These are phyloP conservation scores for Eristalis tenax DNA, from an alignment of 2,888 invertebrate genomes.

Conservation along the genomic window DNA sequence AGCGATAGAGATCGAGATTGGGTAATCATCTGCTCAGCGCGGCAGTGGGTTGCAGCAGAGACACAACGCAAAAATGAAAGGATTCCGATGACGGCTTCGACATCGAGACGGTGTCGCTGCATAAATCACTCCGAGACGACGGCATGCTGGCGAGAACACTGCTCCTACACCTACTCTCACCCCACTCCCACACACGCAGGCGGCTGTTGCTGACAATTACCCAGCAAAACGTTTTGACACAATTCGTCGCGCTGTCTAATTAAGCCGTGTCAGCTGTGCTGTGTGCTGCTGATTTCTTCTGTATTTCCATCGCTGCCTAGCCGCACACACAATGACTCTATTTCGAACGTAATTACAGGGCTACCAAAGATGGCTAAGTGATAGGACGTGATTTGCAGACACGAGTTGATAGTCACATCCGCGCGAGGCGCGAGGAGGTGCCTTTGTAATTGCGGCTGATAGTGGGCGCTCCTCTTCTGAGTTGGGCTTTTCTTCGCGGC, in stretches of 20 bases:
- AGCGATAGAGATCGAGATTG: conserved; percentile 8
- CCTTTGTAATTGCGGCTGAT: conserved; percentile 27
- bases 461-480: conserved; percentile 47
- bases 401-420: conserved; percentile 46
- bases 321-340: conserved; percentile 18
- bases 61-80: conserved; percentile 22
- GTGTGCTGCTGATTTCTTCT: conserved; percentile 1
- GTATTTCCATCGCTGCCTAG: too few relatives aligned
- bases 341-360: conserved; percentile 50
- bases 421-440: conserved; percentile 11
- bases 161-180: conserved; percentile 1
- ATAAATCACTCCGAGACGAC: conserved; percentile 24
- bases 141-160: conserved; percentile 17
- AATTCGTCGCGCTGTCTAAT: conserved; percentile 42
- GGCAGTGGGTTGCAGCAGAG: neutral
- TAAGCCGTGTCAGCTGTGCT: conserved; percentile 39
- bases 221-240: conserved; percentile 28
- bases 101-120: neutral
- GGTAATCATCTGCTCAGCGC: conserved; percentile 19
- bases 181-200: conserved; percentile 1
- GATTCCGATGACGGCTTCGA: neutral
- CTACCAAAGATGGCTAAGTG: conserved; percentile 47
- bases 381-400: conserved; percentile 61
- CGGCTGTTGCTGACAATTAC: conserved; percentile 35
- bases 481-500: conserved; percentile 4